Conservation (phyloP, 2,113 vertebrate genomes). For the Chionodraco myersi region DNA sequence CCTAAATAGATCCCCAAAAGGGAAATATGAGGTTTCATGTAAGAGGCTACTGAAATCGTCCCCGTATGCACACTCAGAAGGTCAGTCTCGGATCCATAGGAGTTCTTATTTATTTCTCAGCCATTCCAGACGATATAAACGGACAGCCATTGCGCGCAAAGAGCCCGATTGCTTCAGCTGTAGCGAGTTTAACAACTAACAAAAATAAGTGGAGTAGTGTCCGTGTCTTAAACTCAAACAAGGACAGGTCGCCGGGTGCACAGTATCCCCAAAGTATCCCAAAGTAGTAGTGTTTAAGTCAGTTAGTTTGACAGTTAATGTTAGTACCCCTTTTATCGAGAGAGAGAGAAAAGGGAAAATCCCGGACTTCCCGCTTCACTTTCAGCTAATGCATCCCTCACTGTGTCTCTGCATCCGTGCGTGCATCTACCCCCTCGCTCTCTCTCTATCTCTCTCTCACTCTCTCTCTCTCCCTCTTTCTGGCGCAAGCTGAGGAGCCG, state of each 20-base stretch:
- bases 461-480: conserved; percentile 12
- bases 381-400: conserved; percentile 49
- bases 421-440: conserved; percentile 32
- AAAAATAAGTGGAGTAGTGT: conserved; percentile 6
- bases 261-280: conserved; percentile 38
- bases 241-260: background rate
- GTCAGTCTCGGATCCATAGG: conserved; percentile 47
- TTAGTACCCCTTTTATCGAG: conserved; percentile 25
- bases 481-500: conserved; percentile 45
- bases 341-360: conserved; percentile 24
- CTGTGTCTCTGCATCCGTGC: conserved; percentile 52
- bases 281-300: conserved; percentile 29
- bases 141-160: conserved; percentile 50
- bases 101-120: conserved; percentile 11
- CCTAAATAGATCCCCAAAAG: conserved; percentile 46
- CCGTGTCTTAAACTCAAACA: conserved; percentile 1
- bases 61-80: conserved; percentile 40
- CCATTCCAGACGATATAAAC: conserved; percentile 10
- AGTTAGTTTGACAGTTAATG: background rate
- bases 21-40: conserved; percentile 49
- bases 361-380: conserved; percentile 56
- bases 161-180: conserved; percentile 18
- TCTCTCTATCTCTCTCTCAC: conserved; percentile 25
- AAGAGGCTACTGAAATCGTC: conserved; percentile 21
- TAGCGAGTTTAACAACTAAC: conserved; percentile 39